Evolutionary conservation across 2,797 vertebrate genomes (phyloP).

Genomic region (Columba guinea): DNA sequence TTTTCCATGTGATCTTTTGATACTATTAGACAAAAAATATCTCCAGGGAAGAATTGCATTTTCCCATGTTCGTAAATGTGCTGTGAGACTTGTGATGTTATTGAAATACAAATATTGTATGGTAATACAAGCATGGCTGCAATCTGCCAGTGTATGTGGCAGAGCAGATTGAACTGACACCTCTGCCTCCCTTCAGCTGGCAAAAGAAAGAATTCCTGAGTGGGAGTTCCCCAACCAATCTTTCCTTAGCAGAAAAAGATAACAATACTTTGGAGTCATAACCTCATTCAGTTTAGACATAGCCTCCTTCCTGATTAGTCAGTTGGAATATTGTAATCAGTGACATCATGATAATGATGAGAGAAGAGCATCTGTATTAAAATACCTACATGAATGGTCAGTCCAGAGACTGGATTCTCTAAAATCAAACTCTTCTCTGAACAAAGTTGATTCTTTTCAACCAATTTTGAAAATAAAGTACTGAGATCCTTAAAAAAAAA

Average conservation of each 20-base stretch:
- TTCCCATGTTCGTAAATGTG: not conserved
- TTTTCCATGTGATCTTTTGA: not conserved
- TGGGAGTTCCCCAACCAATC: constrained; percentile 38
- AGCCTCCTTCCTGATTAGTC: constrained; percentile 55
- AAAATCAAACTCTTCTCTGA: not conserved
- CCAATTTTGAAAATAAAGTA: not conserved
- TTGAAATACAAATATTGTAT: not conserved
- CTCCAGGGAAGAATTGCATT: not conserved
- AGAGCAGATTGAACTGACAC: not conserved
- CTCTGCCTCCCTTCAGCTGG: not conserved
- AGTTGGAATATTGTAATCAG: constrained; percentile 17
- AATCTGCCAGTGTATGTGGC: not conserved
- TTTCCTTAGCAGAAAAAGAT: constrained; percentile 32
- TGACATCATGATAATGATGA: constrained; percentile 8
- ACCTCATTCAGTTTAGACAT: constrained; percentile 23
- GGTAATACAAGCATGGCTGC: not conserved
- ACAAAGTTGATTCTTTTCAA: not conserved
- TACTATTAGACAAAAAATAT: not conserved
- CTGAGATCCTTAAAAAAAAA: not conserved
- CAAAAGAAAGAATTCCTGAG: not conserved
- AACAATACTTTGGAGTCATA: constrained; percentile 24
- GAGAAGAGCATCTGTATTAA: not conserved
- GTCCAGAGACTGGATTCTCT: not conserved
- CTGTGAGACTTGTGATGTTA: not conserved
- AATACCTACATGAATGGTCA: not conserved